These are phyloP conservation scores for Papilio polytes DNA, from an alignment of 1,140 invertebrate species.

Conservation along the genomic window DNA sequence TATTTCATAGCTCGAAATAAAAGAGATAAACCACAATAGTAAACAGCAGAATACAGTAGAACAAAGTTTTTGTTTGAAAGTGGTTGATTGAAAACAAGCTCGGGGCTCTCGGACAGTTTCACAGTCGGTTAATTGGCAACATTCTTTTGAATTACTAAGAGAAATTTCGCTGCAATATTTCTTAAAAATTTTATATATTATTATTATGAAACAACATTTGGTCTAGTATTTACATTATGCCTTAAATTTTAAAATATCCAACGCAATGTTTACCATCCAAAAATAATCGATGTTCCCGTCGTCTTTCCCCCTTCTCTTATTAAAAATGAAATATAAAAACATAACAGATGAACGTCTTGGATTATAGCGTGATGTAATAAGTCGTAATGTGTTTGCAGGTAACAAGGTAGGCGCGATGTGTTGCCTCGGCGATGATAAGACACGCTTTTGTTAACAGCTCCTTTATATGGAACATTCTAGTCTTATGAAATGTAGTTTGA, in stretches of 20 bases:
- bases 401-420: slow-evolving; percentile 22
- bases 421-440: slow-evolving; percentile 17
- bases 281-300: too few species aligned
- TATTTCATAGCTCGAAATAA: neutral
- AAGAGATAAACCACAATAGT: slow-evolving; percentile 4
- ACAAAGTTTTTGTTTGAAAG: slow-evolving; percentile 25
- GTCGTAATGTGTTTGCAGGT: slow-evolving; percentile 36
- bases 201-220: too few species aligned
- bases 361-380: slow-evolving; percentile 11
- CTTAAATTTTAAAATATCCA: neutral
- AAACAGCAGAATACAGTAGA: slow-evolving; percentile 4
- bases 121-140: slow-evolving; percentile 31
- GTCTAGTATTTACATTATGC: too few species aligned
- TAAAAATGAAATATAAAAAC: neutral
- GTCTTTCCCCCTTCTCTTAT: too few species aligned
- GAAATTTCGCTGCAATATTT: slow-evolving; percentile 19
- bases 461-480: slow-evolving; percentile 8
- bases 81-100: slow-evolving; percentile 34
- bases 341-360: neutral
- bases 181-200: neutral
- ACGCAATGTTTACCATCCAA: neutral
- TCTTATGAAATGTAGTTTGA: neutral
- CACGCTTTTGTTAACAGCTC: slow-evolving; percentile 23
- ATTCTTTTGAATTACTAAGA: slow-evolving; percentile 37
- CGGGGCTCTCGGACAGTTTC: slow-evolving; percentile 32